phyloP scores from a whole-genome alignment of 2,888 invertebrate genomes.

The Proisotoma minuta region DNA sequence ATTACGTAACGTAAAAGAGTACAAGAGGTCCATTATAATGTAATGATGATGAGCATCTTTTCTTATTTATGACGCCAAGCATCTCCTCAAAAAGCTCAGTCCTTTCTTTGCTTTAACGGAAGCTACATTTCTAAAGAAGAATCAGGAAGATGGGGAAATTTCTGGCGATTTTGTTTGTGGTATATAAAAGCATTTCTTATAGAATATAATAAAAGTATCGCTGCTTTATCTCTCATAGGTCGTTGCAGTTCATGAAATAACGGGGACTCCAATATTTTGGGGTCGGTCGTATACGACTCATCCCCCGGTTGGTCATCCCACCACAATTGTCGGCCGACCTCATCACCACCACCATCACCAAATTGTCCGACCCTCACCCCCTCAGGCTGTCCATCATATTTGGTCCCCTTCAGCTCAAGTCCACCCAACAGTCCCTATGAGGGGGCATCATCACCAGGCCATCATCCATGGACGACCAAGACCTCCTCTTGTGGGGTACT shows the following conservation, averaged over 20 bases:
- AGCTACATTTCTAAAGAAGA: neutral
- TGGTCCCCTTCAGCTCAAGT: neutral
- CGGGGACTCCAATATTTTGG: neutral
- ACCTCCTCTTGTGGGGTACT: slow-evolving; percentile 6
- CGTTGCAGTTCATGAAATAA: neutral
- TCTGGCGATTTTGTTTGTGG: neutral
- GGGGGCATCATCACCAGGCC: slow-evolving; percentile 5
- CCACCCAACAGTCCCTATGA: too few species aligned
- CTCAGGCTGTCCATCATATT: neutral
- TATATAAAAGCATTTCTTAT: neutral
- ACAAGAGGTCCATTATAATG: too few species aligned
- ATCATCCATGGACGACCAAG: neutral
- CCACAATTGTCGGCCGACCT: slow-evolving; percentile 2
- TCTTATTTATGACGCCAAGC: too few species aligned
- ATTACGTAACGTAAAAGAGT: too few species aligned
- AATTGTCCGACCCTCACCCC: neutral
- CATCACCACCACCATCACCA: neutral
- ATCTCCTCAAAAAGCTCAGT: too few species aligned
- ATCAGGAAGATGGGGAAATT: neutral
- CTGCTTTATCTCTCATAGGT: neutral
- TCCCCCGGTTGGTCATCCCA: too few species aligned
- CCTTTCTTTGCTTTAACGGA: too few species aligned
- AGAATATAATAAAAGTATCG: neutral
- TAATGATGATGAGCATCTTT: too few species aligned
- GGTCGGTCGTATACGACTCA: neutral